A percentile compares a stretch with the other conserved stretches of the same genome.
Evolutionary conservation across 2,797 vertebrate species (phyloP).

Genomic region (Xenops minutus): DNA sequence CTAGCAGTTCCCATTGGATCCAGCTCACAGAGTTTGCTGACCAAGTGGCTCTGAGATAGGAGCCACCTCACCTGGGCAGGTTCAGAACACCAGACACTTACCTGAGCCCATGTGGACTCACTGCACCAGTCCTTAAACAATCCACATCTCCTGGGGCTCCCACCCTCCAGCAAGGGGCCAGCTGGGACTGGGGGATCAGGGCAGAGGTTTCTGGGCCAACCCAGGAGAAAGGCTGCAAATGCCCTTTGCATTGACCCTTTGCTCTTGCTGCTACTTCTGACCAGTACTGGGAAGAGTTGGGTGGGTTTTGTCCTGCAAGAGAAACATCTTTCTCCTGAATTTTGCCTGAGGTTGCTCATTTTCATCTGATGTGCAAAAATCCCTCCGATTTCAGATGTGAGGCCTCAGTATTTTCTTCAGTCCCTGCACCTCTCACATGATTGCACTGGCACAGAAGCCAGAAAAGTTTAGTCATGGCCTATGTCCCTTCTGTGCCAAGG

Average conservation of each 20-base stretch:
- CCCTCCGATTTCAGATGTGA: neutral
- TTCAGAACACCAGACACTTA: neutral
- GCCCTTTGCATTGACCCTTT: neutral
- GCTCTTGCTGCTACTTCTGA: neutral
- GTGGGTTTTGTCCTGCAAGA: neutral
- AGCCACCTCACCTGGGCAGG: neutral
- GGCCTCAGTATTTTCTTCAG: neutral
- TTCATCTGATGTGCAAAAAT: neutral
- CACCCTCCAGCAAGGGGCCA: rapidly evolving
- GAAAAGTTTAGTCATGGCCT: conserved; percentile 38
- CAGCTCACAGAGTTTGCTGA: neutral
- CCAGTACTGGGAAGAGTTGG: neutral
- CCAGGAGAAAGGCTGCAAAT: neutral
- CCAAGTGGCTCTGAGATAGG: neutral
- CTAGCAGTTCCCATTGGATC: neutral
- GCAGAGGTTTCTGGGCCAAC: neutral
- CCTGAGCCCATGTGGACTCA: rapidly evolving
- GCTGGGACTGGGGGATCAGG: neutral
- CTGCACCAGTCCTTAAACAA: neutral
- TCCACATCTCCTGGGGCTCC: neutral
- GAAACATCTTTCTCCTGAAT: neutral
- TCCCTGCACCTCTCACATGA: neutral
- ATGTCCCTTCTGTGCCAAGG: neutral
- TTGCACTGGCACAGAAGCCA: neutral
- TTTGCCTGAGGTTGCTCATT: neutral